A percentile compares a stretch with the other conserved stretches of the same genome.
Evolutionary conservation across 1,140 invertebrate species (phyloP).

Genomic region (Diorhabda sublineata): DNA sequence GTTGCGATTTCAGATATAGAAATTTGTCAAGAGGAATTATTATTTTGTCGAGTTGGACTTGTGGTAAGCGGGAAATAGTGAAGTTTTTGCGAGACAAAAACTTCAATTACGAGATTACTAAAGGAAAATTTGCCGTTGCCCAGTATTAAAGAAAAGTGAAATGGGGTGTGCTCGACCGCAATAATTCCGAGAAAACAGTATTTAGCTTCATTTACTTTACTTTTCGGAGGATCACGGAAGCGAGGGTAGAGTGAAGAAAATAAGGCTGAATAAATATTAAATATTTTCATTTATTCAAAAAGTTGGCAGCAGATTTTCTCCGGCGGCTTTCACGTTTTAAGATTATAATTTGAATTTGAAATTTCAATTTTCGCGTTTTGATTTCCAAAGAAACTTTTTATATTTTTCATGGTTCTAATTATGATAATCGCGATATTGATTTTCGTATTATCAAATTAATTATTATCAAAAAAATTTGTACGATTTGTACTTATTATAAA

Average conservation of each 20-base stretch:
- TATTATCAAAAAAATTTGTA: no score
- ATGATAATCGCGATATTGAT: background rate
- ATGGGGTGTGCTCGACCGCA: background rate
- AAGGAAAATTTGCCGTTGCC: background rate
- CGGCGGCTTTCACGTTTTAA: background rate
- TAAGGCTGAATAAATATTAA: slow-evolving; percentile 3
- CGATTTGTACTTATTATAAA: no score
- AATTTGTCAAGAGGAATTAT: no score
- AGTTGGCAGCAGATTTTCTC: background rate
- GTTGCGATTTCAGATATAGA: no score
- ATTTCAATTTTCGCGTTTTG: background rate
- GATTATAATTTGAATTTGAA: background rate
- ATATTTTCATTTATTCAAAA: slow-evolving; percentile 3
- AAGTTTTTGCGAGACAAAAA: background rate
- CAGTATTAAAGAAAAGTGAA: background rate
- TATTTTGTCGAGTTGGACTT: no score
- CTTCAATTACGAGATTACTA: slow-evolving; percentile 3
- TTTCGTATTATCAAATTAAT: background rate
- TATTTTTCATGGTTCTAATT: background rate
- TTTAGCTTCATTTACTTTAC: slow-evolving; percentile 3
- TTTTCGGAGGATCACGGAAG: background rate
- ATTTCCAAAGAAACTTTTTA: background rate
- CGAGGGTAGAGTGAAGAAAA: background rate
- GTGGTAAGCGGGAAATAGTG: no score
- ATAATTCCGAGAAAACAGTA: background rate